These are phyloP conservation scores for Caenorhabditis wallacei DNA, from an alignment of 2,888 invertebrate species.

Conservation along the genomic window DNA sequence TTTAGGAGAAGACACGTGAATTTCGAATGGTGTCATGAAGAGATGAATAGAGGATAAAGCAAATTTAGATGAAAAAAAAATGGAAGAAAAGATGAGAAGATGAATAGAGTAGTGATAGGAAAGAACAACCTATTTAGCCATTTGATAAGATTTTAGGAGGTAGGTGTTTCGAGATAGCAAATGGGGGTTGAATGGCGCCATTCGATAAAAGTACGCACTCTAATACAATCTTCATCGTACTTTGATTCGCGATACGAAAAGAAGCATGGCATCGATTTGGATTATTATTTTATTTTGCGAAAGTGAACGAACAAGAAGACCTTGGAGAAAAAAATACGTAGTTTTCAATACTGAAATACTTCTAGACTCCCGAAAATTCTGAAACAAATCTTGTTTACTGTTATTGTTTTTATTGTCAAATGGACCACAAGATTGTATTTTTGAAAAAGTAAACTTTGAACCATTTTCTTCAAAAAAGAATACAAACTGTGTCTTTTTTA, in stretches of 20 bases:
- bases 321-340: too few species aligned
- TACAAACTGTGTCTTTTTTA: too few species aligned
- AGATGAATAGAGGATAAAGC: slow-evolving; percentile 5
- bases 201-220: slow-evolving; percentile 23
- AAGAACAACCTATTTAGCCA: slow-evolving; percentile 1
- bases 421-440: background rate
- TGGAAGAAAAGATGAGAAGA: background rate
- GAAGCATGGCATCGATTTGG: background rate
- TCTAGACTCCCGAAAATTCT: too few species aligned
- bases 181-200: too few species aligned
- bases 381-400: too few species aligned
- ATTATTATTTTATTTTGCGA: too few species aligned
- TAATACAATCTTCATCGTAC: slow-evolving; percentile 28
- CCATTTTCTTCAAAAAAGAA: background rate
- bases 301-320: too few species aligned
- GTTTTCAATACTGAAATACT: too few species aligned
- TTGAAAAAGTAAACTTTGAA: too few species aligned
- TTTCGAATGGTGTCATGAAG: background rate
- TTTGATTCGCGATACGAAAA: slow-evolving; percentile 19
- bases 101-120: slow-evolving; percentile 1
- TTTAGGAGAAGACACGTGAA: slow-evolving; percentile 46
- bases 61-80: background rate
- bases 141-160: slow-evolving; percentile 35
- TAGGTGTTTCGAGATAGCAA: slow-evolving; percentile 21
- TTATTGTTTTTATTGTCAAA: too few species aligned